phyloP scores from a whole-genome alignment of 2,113 vertebrate species.

The Xenopus laevis region DNA sequence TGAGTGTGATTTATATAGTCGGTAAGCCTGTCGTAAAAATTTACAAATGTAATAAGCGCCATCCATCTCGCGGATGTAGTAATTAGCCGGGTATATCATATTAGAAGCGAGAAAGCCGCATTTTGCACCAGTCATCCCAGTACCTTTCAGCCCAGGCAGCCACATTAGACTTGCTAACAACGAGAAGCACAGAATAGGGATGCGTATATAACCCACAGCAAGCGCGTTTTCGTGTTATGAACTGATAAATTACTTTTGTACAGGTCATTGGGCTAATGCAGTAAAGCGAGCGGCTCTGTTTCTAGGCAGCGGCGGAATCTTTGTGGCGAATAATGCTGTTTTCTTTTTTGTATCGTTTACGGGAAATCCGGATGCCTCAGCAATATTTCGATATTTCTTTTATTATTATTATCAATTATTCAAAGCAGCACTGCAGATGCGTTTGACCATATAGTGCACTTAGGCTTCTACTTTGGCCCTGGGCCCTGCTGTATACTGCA shows the following conservation, averaged over 20 bases:
- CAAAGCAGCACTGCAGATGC: constrained; percentile 17
- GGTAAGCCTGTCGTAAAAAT: constrained; percentile 44
- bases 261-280: constrained; percentile 26
- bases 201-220: not conserved
- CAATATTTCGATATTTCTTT: constrained; percentile 25
- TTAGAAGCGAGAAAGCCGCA: not conserved
- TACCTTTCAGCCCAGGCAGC: not conserved
- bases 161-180: not conserved
- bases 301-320: not conserved
- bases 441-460: too few species aligned
- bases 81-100: constrained; percentile 30
- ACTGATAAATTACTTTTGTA: constrained; percentile 13
- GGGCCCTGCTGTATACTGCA: too few species aligned
- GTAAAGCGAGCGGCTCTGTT: not conserved
- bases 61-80: constrained; percentile 34
- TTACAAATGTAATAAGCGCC: constrained; percentile 40
- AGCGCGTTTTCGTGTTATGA: not conserved
- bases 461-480: too few species aligned
- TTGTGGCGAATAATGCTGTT: not conserved
- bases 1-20: constrained; percentile 41
- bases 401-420: constrained; percentile 31
- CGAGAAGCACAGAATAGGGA: not conserved
- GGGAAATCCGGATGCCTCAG: constrained; percentile 24
- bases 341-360: not conserved
- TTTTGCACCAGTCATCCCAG: not conserved